Conservation (phyloP, 2,888 invertebrate species). For the Clitarchus hookeri region DNA sequence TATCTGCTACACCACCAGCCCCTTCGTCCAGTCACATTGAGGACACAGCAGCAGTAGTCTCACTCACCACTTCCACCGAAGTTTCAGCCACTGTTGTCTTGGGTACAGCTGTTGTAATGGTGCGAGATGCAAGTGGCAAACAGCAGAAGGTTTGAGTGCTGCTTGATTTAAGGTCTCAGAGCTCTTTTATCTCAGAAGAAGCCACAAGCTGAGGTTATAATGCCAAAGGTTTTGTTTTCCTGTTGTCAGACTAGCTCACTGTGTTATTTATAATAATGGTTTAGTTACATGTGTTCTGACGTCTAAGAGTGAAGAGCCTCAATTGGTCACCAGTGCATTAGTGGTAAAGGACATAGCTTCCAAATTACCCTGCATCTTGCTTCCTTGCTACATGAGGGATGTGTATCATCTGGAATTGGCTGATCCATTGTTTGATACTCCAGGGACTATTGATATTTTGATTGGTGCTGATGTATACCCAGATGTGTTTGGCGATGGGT, state of each 20-base stretch:
- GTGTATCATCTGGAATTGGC: background rate
- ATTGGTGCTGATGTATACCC: background rate
- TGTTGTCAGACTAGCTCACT: background rate
- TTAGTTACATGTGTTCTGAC: background rate
- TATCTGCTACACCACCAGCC: background rate
- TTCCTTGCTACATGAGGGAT: background rate
- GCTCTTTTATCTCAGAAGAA: background rate
- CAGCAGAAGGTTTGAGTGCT: background rate
- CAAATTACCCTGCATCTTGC: background rate
- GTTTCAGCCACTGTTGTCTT: background rate
- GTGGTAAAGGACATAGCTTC: background rate
- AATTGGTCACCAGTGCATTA: background rate
- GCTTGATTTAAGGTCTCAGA: background rate
- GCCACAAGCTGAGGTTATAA: background rate
- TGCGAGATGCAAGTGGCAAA: background rate
- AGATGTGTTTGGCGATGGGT: constrained; percentile 3
- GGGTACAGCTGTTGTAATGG: background rate
- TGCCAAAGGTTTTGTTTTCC: background rate
- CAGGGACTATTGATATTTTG: background rate
- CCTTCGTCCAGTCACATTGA: background rate
- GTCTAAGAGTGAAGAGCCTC: background rate
- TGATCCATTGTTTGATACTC: background rate
- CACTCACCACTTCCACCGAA: background rate
- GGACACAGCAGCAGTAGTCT: background rate
- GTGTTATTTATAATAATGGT: background rate